Conservation (phyloP, 2,797 vertebrate genomes). For the Pangasius krempfi region DNA sequence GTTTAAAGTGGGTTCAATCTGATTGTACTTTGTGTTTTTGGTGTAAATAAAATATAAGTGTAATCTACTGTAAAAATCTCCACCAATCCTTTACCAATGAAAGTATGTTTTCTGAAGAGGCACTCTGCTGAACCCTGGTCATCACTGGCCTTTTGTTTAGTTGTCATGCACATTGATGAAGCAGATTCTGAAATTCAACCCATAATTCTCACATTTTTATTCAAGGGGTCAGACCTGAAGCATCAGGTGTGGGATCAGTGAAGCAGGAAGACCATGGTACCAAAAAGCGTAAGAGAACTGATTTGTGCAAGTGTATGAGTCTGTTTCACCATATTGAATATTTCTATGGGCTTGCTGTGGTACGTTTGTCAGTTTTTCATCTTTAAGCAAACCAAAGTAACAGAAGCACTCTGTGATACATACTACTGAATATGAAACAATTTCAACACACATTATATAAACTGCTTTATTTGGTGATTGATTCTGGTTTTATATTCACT, state of each 20-base stretch:
- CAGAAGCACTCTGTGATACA: not conserved
- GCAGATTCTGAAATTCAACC: not conserved
- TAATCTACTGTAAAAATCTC: not conserved
- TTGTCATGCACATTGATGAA: not conserved
- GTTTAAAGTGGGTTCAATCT: not conserved
- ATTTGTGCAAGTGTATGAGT: not conserved
- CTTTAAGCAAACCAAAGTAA: not conserved
- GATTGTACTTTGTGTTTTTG: not conserved
- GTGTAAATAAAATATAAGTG: not conserved
- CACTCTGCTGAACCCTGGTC: not conserved
- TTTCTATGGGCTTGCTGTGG: not conserved
- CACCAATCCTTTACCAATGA: not conserved
- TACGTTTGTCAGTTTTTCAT: not conserved
- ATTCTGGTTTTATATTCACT: not conserved
- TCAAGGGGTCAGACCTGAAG: not conserved
- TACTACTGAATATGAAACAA: not conserved
- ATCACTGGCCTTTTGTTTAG: not conserved
- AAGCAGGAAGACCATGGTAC: not conserved
- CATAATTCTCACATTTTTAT: not conserved
- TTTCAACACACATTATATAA: not conserved
- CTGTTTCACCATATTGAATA: not conserved
- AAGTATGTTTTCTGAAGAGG: not conserved
- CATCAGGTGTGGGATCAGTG: not conserved
- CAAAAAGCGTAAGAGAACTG: not conserved
- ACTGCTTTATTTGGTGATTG: not conserved